Conservation (phyloP, 2,888 invertebrate genomes). For the Acleris holmiana region DNA sequence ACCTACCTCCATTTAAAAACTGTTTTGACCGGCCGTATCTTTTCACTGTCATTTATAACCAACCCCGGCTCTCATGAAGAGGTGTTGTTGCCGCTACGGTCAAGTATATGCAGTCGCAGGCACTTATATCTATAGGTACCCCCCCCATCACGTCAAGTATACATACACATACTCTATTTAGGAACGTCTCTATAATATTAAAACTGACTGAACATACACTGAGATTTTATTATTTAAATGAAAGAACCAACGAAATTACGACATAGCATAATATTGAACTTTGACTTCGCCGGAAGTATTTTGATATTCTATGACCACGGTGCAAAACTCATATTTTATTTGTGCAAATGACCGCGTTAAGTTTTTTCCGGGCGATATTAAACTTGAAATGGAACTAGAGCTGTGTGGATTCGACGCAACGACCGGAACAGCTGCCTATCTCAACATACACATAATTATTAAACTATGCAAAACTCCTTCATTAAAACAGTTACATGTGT, state of each 20-base stretch:
- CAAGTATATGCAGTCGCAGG: background rate
- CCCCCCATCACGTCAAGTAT: no score
- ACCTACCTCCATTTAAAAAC: constrained; percentile 25
- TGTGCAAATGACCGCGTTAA: no score
- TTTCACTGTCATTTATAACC: constrained; percentile 29
- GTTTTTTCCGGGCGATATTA: background rate
- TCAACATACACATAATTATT: constrained; percentile 23
- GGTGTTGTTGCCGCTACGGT: constrained; percentile 3
- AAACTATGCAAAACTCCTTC: constrained; percentile 29
- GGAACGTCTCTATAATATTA: no score
- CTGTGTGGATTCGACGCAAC: constrained; percentile 9
- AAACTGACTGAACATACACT: no score
- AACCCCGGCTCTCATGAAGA: constrained; percentile 21
- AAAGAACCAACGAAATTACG: no score
- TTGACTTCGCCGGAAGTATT: no score
- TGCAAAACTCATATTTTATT: no score
- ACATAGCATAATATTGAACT: no score
- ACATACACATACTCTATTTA: no score
- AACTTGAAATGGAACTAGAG: background rate
- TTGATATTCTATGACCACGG: no score
- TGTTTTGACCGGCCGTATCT: constrained; percentile 30
- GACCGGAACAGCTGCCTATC: constrained; percentile 16
- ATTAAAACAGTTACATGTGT: constrained; percentile 25
- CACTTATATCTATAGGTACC: no score
- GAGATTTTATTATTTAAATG: no score